Evolutionary conservation across 2,113 vertebrate genomes (phyloP).

Genomic region (Thermophis baileyi): DNA sequence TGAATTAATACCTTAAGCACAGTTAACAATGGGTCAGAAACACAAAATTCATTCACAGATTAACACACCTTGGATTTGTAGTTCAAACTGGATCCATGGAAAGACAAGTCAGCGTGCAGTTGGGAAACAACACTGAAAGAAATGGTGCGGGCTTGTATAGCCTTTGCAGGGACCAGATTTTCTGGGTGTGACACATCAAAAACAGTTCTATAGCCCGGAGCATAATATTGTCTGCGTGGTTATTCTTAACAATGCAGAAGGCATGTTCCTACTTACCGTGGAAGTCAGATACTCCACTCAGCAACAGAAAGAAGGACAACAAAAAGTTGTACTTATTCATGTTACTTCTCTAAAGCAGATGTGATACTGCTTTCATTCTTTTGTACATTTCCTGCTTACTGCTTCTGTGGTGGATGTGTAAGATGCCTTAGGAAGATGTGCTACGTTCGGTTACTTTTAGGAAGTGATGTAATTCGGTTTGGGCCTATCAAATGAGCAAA

Average conservation of each 20-base stretch:
- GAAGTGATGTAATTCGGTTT: conserved; percentile 87
- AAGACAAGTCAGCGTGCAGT: background rate
- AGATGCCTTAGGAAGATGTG: conserved; percentile 74
- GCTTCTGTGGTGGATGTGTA: conserved; percentile 70
- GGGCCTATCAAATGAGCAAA: conserved; percentile 80
- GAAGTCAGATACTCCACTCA: conserved; percentile 28
- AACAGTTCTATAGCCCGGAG: conserved; percentile 41
- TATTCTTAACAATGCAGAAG: conserved; percentile 21
- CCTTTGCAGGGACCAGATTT: conserved; percentile 18
- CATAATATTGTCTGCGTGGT: background rate
- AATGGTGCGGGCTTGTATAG: conserved; percentile 49
- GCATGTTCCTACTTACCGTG: conserved; percentile 68
- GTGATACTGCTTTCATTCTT: conserved; percentile 50
- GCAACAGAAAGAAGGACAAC: conserved; percentile 52
- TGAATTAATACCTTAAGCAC: conserved; percentile 3
- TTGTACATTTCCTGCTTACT: conserved; percentile 85
- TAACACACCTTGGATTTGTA: background rate
- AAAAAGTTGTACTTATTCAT: conserved; percentile 43
- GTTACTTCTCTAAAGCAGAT: conserved; percentile 51
- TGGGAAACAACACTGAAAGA: conserved; percentile 23
- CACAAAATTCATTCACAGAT: background rate
- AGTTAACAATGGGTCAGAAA: background rate
- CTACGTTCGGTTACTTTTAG: conserved; percentile 76
- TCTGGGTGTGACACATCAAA: conserved; percentile 51
- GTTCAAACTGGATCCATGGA: background rate